Evolutionary conservation across 2,113 vertebrate species (phyloP), one percentile per base, ranked within the genome.

Genomic region (Trochalopteron elliotii): DNA sequence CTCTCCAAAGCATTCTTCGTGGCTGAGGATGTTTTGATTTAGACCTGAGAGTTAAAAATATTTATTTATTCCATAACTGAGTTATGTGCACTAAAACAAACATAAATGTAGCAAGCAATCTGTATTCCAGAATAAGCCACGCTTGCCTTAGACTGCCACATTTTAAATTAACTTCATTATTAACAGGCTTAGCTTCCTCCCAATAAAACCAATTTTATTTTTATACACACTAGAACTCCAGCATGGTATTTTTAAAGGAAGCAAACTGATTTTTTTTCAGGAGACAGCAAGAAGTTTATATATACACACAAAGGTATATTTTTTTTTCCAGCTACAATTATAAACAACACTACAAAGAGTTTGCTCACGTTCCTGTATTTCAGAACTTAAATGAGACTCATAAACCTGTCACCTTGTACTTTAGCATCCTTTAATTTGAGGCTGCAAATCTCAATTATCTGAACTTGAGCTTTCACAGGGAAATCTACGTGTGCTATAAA

Each of bases 31-130:
- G 52, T 86, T 95, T 92, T 77, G 55, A 59, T 87, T 93, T 33
- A 89, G 83, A 93, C 67, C 82, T 76, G 20, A 2, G 14, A 92
- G 86, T 68, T 91, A 78, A 91, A 83, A 84, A 68, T 75, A 88
- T 85, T 80, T 94, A 90, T 95, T 95, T 92, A 90, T 94, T 93
- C 88, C 64, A 81, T 47, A 92, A 77, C 42, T 55, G 80, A 79
- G 50, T 47, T 82, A n/a, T 4, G 5, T 64, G 63, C 67, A 49
- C 53, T 77, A 70, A 83, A 88, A 61, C 53, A 93, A 93, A 88
- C 12, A 88, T 4, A 57, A 86, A 57, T 12, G n/a, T 7, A 57
- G 70, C 30, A 52, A 76, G 35, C 57, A 59, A 55, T 53, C 55
- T 83, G 55, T 82, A 52, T 65, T 86, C 52, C 79, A 80, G 50